These are phyloP conservation scores for Plusia festucae DNA, from an alignment of 2,888 invertebrate genomes.

Conservation along the genomic window DNA sequence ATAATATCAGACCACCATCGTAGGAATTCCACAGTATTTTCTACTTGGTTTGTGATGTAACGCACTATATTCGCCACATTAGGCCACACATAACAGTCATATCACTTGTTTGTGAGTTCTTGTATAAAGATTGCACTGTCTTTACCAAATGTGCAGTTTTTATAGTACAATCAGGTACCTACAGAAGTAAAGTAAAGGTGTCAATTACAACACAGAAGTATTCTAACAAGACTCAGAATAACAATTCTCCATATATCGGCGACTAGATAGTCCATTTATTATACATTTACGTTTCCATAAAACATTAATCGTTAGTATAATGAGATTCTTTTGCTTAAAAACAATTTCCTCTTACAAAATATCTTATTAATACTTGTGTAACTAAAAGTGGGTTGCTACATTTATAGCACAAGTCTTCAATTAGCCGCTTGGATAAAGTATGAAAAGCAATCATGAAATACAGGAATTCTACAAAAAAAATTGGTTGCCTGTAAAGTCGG, in stretches of 20 bases:
- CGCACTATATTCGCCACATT: neutral
- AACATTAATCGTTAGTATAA: neutral
- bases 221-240: neutral
- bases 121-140: neutral
- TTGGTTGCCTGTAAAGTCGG: too few species aligned
- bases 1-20: conserved; percentile 38
- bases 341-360: neutral
- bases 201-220: conserved; percentile 2
- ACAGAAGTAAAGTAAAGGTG: conserved; percentile 50
- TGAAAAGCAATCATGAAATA: neutral
- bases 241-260: neutral
- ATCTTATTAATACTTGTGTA: neutral
- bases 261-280: neutral
- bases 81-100: conserved; percentile 3
- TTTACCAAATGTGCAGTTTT: neutral
- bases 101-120: conserved; percentile 4
- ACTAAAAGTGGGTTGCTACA: neutral
- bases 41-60: neutral
- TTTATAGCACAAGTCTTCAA: neutral
- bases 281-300: neutral
- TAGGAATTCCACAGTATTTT: neutral
- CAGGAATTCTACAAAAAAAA: neutral
- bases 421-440: neutral
- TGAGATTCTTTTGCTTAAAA: neutral
- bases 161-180: conserved; percentile 44